Evolutionary conservation across 2,113 vertebrate species (phyloP).

Genomic region (Antechinus flavipes): DNA sequence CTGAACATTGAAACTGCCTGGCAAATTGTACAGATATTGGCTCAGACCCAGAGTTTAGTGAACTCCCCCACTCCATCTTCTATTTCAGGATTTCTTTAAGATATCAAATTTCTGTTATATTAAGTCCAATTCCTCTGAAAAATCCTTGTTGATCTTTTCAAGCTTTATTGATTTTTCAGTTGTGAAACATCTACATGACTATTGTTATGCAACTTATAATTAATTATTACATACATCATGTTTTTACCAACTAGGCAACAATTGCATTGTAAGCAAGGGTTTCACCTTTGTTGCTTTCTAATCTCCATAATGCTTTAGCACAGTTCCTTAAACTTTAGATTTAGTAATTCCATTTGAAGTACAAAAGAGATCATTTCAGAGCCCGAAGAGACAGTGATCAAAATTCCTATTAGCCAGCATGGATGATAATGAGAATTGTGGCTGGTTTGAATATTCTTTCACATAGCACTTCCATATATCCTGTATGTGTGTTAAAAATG

Average conservation of each 20-base stretch:
- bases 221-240: neutral
- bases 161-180: neutral
- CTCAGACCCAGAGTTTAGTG: neutral
- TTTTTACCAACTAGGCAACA: neutral
- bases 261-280: neutral
- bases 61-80: accelerated
- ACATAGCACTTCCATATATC: neutral
- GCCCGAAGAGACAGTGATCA: neutral
- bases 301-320: neutral
- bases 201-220: neutral
- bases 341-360: neutral
- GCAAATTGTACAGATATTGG: neutral
- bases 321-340: neutral
- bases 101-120: neutral
- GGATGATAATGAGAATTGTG: neutral
- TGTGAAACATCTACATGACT: neutral
- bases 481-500: neutral
- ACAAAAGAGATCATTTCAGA: neutral
- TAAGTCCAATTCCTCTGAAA: neutral
- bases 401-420: neutral
- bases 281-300: neutral
- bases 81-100: neutral
- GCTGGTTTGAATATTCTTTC: neutral
- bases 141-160: neutral
- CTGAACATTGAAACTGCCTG: neutral